These are phyloP conservation scores for Nesoenas mayeri DNA, from an alignment of 2,113 vertebrate species.

Conservation along the genomic window DNA sequence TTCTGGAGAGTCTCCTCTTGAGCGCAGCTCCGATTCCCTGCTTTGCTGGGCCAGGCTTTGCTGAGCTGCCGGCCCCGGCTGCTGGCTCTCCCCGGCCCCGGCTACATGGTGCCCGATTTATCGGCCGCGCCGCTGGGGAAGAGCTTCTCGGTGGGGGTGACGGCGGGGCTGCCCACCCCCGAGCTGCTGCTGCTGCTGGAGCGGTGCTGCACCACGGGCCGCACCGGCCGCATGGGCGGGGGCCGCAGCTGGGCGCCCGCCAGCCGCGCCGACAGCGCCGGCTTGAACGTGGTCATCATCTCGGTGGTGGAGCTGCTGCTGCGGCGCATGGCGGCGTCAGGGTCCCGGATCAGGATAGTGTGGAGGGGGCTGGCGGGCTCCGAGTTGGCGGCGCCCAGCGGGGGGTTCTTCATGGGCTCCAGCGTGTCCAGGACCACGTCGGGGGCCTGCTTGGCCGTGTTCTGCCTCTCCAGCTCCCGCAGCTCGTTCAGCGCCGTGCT, in stretches of 20 bases:
- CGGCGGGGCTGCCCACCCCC: conserved; percentile 90
- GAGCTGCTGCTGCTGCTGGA: conserved; percentile 97
- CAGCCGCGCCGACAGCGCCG: conserved; percentile 87
- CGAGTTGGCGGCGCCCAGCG: conserved; percentile 77
- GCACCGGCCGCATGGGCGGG: conserved; percentile 82
- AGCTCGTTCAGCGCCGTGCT: conserved; percentile 94
- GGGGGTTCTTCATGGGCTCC: conserved; percentile 92
- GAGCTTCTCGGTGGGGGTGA: conserved; percentile 95
- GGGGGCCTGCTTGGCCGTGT: conserved; percentile 93
- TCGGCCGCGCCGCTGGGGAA: conserved; percentile 85
- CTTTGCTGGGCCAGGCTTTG: background rate
- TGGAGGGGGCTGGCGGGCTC: conserved; percentile 94
- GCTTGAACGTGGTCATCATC: conserved; percentile 99
- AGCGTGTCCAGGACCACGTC: conserved; percentile 97
- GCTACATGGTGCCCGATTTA: conserved; percentile 92
- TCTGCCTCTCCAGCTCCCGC: conserved; percentile 94
- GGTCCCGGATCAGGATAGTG: conserved; percentile 97
- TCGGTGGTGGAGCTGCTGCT: conserved; percentile 92
- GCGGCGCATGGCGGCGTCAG: conserved; percentile 92
- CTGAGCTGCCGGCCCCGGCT: background rate
- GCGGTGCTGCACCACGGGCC: conserved; percentile 87
- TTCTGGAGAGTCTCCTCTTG: background rate
- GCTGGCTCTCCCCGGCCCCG: background rate
- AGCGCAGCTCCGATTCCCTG: background rate
- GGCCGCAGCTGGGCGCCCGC: conserved; percentile 91